Conservation (phyloP, 2,797 vertebrate species). For the Acanthurus lineatus region DNA sequence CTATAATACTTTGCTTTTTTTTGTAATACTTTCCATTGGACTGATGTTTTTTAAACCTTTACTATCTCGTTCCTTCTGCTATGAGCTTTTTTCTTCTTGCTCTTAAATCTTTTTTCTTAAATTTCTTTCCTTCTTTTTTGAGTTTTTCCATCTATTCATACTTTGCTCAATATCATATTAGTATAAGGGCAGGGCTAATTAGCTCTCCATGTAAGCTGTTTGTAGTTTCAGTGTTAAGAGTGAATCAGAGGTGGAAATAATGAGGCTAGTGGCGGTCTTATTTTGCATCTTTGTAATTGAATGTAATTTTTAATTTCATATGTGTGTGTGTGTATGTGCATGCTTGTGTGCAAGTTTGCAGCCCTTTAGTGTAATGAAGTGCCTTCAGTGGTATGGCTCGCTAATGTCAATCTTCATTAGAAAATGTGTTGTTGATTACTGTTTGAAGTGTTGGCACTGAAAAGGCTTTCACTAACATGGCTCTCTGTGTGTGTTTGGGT, state of each 20-base stretch:
- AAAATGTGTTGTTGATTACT: conserved; percentile 71
- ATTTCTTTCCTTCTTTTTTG: background rate
- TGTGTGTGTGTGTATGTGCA: background rate
- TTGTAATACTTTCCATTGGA: background rate
- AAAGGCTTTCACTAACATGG: conserved; percentile 48
- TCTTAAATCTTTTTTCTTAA: background rate
- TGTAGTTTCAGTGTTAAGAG: conserved; percentile 57
- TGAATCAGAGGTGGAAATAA: conserved; percentile 63
- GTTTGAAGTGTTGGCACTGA: conserved; percentile 53
- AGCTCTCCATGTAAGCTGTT: conserved; percentile 54
- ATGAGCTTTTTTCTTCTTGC: background rate
- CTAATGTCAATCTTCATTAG: conserved; percentile 73
- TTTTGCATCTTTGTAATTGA: conserved; percentile 49
- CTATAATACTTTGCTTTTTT: background rate
- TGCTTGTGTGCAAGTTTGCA: conserved; percentile 28
- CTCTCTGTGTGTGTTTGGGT: conserved; percentile 23
- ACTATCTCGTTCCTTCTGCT: background rate
- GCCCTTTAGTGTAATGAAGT: conserved; percentile 64
- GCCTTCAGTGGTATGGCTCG: conserved; percentile 46
- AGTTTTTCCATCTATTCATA: conserved; percentile 24
- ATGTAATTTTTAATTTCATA: conserved; percentile 36
- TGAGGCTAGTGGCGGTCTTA: conserved; percentile 51
- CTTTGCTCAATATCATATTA: conserved; percentile 38
- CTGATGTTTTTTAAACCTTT: background rate
- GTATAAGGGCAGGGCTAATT: conserved; percentile 56